These are phyloP conservation scores for Napeogenes inachia DNA, from an alignment of 2,888 invertebrate genomes.

Conservation along the genomic window DNA sequence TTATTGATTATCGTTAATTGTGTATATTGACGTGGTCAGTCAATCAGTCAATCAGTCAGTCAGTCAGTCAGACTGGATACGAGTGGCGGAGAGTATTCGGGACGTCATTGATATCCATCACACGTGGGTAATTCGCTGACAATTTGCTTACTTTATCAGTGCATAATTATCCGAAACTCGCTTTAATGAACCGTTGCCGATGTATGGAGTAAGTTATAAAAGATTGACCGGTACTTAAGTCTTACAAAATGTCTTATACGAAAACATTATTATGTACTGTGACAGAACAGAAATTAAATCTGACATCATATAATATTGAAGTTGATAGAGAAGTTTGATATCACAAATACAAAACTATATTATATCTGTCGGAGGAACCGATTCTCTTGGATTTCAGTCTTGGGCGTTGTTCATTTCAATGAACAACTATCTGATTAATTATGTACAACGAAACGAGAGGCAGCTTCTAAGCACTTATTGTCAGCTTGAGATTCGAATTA, in stretches of 20 bases:
- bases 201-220: constrained; percentile 43
- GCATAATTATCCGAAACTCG: constrained; percentile 72
- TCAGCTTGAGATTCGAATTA: no score
- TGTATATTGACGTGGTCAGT: background rate
- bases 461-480: no score
- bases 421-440: no score
- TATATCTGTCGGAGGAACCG: no score
- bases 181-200: constrained; percentile 67
- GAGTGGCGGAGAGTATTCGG: constrained; percentile 40
- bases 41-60: constrained; percentile 10
- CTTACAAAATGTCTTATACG: background rate
- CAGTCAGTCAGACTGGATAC: background rate
- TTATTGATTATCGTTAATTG: background rate
- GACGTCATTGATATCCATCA: constrained; percentile 64
- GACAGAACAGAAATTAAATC: no score
- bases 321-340: no score
- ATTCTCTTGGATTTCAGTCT: no score
- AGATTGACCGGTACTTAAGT: constrained; percentile 27
- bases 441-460: no score
- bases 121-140: constrained; percentile 65
- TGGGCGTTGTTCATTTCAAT: no score
- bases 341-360: no score
- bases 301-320: no score
- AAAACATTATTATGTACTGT: no score
- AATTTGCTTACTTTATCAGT: constrained; percentile 75